Base-by-base conservation (phyloP, 53 echinoderm and acorn worm genomes). In the Zoroaster sp. region DNA sequence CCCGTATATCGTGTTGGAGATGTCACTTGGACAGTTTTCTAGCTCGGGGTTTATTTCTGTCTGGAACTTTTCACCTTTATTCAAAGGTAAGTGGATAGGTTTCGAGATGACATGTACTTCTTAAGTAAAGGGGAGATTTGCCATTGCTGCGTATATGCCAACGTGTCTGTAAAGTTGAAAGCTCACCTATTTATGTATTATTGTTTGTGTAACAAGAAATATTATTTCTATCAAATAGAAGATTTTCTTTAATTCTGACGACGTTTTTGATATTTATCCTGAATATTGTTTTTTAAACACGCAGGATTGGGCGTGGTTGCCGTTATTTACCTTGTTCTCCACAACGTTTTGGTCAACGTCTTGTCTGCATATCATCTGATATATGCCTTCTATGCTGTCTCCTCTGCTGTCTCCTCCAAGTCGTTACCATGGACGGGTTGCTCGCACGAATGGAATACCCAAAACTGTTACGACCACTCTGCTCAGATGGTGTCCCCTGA, bases 11-110 rank as follows among this genome's bases (percentile, higher is more conserved):
- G 36, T 90, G 13, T 35, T 90, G 41, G 90, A 90, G 40, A 90
- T 90, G 82, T 40, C 90, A 6, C 28, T 90, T 32, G 90, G 90
- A 15, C 90, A 90, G 70, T 90, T 90, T 65, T 74, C 81, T 36
- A 90, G 90, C 32, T 55, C 82, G 4, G 90, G 90, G 17, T 81
- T 74, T n/a, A 80, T 90, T 13, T 81, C 82, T 14, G 74, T 65
- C 5, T 90, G 90, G 90, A 83, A 90, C 74, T 45, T 81, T 34
- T 53, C 74, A 5, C 90, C 90, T 12, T 43, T 90, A 2, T 70
- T 81, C 28, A 90, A 90, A 72, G 90, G 90, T 90, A 25, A 25
- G 63, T 59, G 2, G 28, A 25, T 54, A 0, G 4, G 54, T 1
- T 54, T 20, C 21, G 7, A 4, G 53, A 35, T 52, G 23, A 59